Percentiles rank a stretch among this genome's conserved stretches.
Conservation (phyloP, 2,888 invertebrate genomes). For the Sarcophaga subvicina region DNA sequence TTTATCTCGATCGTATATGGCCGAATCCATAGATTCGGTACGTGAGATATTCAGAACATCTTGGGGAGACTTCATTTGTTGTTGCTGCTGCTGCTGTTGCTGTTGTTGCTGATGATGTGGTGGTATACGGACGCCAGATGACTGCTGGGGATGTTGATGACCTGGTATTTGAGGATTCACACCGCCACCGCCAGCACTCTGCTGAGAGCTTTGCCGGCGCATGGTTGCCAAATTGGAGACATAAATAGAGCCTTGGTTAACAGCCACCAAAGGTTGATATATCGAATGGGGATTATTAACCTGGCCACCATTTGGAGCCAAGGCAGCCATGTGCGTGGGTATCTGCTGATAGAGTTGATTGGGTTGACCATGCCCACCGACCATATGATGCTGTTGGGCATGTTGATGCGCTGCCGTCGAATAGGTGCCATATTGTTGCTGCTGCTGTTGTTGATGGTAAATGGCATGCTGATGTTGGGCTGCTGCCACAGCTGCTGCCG, state of each 20-base stretch:
- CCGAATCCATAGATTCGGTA: conserved; percentile 78
- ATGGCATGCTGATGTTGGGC: conserved; percentile 84
- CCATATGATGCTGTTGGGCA: conserved; percentile 77
- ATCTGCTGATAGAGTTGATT: conserved; percentile 81
- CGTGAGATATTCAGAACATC: conserved; percentile 77
- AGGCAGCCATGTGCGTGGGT: conserved; percentile 77
- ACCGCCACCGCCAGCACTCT: conserved; percentile 67
- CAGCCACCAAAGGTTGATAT: conserved; percentile 79
- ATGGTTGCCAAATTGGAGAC: conserved; percentile 80
- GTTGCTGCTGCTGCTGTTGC: conserved; percentile 60
- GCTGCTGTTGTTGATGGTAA: conserved; percentile 80
- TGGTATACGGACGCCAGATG: conserved; percentile 55
- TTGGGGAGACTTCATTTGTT: conserved; percentile 73
- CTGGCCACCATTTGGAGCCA: conserved; percentile 73
- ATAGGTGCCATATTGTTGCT: conserved; percentile 79
- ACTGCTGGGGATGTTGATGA: conserved; percentile 74
- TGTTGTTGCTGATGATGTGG: conserved; percentile 72
- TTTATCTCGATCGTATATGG: conserved; percentile 81
- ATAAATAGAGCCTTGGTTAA: conserved; percentile 78
- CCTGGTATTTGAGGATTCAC: conserved; percentile 77
- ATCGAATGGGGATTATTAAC: conserved; percentile 80
- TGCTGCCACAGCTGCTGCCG: conserved; percentile 78
- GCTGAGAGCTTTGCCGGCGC: conserved; percentile 79
- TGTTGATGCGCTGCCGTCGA: conserved; percentile 74
- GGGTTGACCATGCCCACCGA: conserved; percentile 76